Base-by-base conservation (phyloP, 2,888 invertebrate genomes). In the Drosophila emarginata region DNA sequence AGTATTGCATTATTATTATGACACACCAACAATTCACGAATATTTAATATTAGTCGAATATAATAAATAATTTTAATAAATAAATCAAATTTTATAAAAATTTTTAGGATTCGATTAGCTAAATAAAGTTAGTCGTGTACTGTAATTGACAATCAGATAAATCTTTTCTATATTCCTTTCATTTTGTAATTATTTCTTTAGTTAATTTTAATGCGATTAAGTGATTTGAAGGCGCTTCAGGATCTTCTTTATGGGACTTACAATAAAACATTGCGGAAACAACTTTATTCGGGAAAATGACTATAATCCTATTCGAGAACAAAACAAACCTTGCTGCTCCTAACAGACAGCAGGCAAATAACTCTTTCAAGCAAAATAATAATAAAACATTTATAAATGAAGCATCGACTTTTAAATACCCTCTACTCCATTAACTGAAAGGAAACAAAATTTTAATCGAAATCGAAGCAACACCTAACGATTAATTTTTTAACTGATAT, bases 271-370 rank as follows among this genome's bases (percentile, higher is more conserved):
- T 52, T 70, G 26, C 28, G 28, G 23, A 57, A 54, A 85, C 80
- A 78, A 80, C 80, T 81, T 85, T 68, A 85, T 81, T 82, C 67
- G 61, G 40, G 50, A 67, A 79, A 71, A 80, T 80, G 78, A 64
- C 57, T 64, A 61, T 77, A 80, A 80, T 80, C 80, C 66, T 18
- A 21, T 12, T 11, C 21, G 12, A 45, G 18, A 12, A 45, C 45
- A 45, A 45, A 45, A 45, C 21, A 45, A 45, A 45, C 1, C 45
- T 21, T 45, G 18, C 18, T 11, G 1, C 4, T 18, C 45, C 21
- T 7, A 7, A 21, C 18, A 45, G 45, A 45, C 45, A 45, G 11
- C 21, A 12, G 14, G 45, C 18, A 45, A 45, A 45, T 45, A 45
- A 45, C 45, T 45, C 45, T 45, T 45, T 45, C 21, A 45, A 18